Percentiles rank a stretch among this genome's conserved stretches.
Conservation (phyloP, 2,888 invertebrate species). For the Heteromurus nitidus region DNA sequence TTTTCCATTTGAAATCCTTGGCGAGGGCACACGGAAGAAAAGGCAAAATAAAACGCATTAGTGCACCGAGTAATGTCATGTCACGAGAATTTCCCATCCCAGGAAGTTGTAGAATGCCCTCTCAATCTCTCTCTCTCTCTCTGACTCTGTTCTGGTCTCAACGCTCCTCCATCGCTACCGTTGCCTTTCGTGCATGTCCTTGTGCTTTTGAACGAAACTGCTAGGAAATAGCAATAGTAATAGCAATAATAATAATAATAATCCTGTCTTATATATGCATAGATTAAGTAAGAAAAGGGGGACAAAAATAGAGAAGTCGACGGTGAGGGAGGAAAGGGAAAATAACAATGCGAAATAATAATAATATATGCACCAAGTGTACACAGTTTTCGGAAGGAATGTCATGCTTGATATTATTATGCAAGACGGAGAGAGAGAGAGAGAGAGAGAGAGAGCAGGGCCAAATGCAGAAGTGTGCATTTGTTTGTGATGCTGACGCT, state of each 20-base stretch:
- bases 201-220: no score
- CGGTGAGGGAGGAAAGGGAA: constrained; percentile 36
- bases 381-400: constrained; percentile 11
- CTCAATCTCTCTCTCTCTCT: constrained; percentile 38
- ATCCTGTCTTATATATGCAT: constrained; percentile 49
- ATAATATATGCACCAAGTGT: constrained; percentile 59
- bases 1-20: neutral
- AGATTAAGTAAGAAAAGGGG: constrained; percentile 39
- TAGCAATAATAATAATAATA: constrained; percentile 54
- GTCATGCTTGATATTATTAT: no score
- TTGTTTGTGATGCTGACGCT: no score
- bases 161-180: neutral
- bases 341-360: constrained; percentile 53
- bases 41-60: constrained; percentile 49
- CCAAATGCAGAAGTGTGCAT: neutral
- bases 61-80: constrained; percentile 41
- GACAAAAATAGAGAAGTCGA: constrained; percentile 11
- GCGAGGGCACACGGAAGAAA: neutral
- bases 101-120: constrained; percentile 48
- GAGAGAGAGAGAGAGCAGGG: neutral
- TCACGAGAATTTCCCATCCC: constrained; percentile 19
- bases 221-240: no score
- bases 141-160: neutral
- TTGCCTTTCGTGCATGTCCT: no score
- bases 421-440: neutral